phyloP scores from a whole-genome alignment of 2,113 vertebrate genomes.

The Puffinus mauretanicus region DNA sequence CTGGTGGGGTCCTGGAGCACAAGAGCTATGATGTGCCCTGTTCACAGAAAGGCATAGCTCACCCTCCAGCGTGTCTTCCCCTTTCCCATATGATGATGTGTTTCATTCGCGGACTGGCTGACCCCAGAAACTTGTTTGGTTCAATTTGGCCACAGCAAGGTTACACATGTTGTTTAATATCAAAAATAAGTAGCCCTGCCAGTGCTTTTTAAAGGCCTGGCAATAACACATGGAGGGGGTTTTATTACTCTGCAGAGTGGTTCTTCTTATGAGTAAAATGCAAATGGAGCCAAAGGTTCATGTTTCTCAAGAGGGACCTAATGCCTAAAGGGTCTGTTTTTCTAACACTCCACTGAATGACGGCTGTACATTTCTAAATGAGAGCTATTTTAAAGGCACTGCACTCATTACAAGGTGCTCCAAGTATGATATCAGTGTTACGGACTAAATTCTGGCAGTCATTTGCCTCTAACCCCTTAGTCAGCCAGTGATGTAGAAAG shows the following conservation, averaged over 20 bases:
- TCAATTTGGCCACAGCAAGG: not conserved
- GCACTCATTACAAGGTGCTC: not conserved
- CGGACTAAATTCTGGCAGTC: not conserved
- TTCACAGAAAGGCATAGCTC: not conserved
- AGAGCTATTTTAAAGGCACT: not conserved
- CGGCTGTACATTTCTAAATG: not conserved
- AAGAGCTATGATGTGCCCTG: not conserved
- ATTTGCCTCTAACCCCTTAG: not conserved
- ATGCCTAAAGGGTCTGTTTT: not conserved
- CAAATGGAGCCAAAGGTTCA: not conserved
- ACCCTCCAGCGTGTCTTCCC: not conserved
- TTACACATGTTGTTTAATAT: not conserved
- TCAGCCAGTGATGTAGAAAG: not conserved
- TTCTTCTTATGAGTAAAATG: not conserved
- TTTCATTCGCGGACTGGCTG: not conserved
- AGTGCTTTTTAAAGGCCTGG: not conserved
- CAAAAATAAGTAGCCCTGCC: not conserved
- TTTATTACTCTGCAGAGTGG: not conserved
- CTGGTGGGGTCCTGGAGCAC: not conserved
- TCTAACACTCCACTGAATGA: not conserved
- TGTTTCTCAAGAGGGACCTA: not conserved
- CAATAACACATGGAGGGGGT: not conserved
- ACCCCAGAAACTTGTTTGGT: not conserved
- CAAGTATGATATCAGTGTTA: not conserved
- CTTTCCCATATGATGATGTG: not conserved